Percentiles rank a stretch among this genome's conserved stretches.
phyloP scores from a whole-genome alignment of 2,888 invertebrate species.

The Habrosyne pyritoides region DNA sequence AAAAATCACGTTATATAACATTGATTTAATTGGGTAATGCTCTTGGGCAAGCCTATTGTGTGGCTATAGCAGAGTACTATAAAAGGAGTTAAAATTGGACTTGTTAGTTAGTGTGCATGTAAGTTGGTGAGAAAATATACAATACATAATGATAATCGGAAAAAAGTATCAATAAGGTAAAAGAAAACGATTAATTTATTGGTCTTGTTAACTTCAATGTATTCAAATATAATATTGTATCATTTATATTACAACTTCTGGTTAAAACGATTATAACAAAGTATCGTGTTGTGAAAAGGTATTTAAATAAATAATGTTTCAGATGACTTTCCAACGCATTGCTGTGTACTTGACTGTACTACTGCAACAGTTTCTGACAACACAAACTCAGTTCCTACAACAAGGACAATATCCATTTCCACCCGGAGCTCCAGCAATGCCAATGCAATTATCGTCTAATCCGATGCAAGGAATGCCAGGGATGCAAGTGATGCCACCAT shows the following conservation, averaged over 20 bases:
- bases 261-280: too few relatives aligned
- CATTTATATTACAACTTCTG: too few relatives aligned
- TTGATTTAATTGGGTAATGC: constrained; percentile 6
- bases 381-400: constrained; percentile 5
- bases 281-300: neutral
- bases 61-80: constrained; percentile 26
- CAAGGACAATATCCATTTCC: neutral
- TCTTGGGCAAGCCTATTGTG: constrained; percentile 24
- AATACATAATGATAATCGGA: neutral
- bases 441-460: constrained; percentile 25
- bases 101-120: neutral
- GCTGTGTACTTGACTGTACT: neutral
- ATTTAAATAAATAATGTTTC: neutral
- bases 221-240: too few relatives aligned
- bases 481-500: constrained; percentile 36
- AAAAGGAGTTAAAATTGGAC: constrained; percentile 12
- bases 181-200: neutral
- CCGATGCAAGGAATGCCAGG: constrained; percentile 31
- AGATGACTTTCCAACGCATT: constrained; percentile 1
- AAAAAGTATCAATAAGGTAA: neutral
- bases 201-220: too few relatives aligned
- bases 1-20: neutral
- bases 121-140: neutral
- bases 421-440: constrained; percentile 3
- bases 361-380: neutral